Conservation (phyloP, 2,113 vertebrate species). For the Picathartes gymnocephalus region DNA sequence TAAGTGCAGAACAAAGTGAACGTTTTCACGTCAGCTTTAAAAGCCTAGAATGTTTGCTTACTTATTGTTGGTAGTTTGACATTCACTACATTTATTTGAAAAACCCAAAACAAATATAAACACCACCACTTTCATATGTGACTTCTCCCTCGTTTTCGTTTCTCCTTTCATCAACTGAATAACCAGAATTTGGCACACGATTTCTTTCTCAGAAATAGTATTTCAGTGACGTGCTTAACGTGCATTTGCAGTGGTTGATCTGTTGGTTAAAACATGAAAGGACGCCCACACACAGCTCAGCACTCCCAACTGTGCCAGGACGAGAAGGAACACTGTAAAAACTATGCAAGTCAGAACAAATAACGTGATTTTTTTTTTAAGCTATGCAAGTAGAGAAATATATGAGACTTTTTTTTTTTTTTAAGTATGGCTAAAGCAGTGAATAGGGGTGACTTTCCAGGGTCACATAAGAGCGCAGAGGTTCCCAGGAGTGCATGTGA, state of each 20-base stretch:
- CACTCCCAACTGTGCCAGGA: neutral
- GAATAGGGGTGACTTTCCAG: neutral
- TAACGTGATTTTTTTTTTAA: neutral
- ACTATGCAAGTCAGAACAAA: neutral
- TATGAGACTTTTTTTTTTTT: neutral
- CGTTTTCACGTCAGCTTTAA: neutral
- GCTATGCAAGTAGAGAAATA: neutral
- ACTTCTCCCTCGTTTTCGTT: neutral
- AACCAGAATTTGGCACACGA: neutral
- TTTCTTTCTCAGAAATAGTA: neutral
- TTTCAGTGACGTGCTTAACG: neutral
- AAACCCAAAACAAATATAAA: rapidly evolving
- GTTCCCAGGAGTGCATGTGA: neutral
- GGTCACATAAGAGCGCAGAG: rapidly evolving
- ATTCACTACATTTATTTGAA: neutral
- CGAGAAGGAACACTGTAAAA: neutral
- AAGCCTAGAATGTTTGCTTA: neutral
- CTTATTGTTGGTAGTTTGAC: neutral
- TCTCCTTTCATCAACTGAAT: neutral
- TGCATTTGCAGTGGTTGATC: neutral
- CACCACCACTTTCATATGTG: neutral
- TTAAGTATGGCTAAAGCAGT: rapidly evolving
- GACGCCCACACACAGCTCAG: neutral
- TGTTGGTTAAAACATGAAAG: neutral
- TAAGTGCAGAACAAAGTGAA: neutral